Base-by-base conservation (phyloP, 2,888 invertebrate genomes). In the Seira sanloemensis region DNA sequence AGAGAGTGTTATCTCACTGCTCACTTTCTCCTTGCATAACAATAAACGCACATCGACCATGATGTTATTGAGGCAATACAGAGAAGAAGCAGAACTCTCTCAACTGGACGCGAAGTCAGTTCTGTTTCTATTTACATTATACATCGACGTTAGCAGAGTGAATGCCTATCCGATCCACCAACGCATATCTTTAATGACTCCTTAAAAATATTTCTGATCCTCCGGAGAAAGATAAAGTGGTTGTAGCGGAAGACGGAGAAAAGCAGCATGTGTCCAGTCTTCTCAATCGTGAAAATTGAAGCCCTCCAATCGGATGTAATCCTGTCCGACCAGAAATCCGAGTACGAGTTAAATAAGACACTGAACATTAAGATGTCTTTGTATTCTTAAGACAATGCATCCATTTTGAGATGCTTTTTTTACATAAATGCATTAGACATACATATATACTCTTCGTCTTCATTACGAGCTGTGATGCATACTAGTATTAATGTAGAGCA, bases 281-380 rank as follows among this genome's bases (percentile, higher is more conserved):
- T 26, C 71, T 81, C 81, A 81, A 62, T 68, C 58, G 81, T 81
- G 81, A 75, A 81, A 81, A 81, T 75, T 75, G 81, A 81, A 69
- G 76, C 81, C 81, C 73, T n/a, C 81, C 72, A 82, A 82, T 82
- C 81, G 71, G 76, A 82, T 71, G 81, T 82, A 82, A 82, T 82
- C 81, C 76, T 76, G 67, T 37, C 73, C 73, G 67, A 74, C 72
- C 72, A 67, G 72, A 72, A 78, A 78, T 66, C 68, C 2, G 69
- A 77, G 27, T 26, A 46, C 18, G 67, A 78, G 65, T 46, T 27
- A 50, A 7, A 18, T n/a, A n/a, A n/a, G n/a, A n/a, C n/a, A n/a
- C n/a, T n/a, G n/a, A n/a, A n/a, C n/a, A n/a, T n/a, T n/a, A n/a
- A n/a, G n/a, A n/a, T n/a, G n/a, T 2, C 46, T 23, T 50, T 58